Percentiles rank a stretch among this genome's conserved stretches.
phyloP scores from a whole-genome alignment of 1,140 invertebrate genomes.

The Diorhabda sublineata region DNA sequence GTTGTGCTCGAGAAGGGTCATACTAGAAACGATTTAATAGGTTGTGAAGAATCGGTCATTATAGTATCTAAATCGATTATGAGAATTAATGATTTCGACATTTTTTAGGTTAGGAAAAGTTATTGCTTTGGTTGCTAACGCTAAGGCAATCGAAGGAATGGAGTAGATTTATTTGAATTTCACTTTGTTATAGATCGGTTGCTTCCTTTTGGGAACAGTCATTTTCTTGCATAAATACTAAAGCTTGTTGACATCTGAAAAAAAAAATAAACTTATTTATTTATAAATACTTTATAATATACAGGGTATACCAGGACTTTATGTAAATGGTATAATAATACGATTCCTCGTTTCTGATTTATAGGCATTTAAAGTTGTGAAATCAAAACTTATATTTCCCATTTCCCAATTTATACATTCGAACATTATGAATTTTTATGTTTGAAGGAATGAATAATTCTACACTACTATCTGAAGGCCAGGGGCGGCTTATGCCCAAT shows the following conservation, averaged over 20 bases:
- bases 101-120: slow-evolving; percentile 26
- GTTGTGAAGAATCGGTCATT: slow-evolving; percentile 30
- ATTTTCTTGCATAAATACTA: slow-evolving; percentile 23
- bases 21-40: slow-evolving; percentile 4
- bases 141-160: slow-evolving; percentile 22
- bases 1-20: slow-evolving; percentile 16
- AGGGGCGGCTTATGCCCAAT: too few relatives aligned
- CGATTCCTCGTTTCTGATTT: too few relatives aligned
- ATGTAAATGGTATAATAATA: too few relatives aligned
- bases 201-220: slow-evolving; percentile 24
- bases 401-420: too few relatives aligned
- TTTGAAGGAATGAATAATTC: too few relatives aligned
- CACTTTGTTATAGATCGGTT: slow-evolving; percentile 32
- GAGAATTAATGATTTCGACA: slow-evolving; percentile 44
- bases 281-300: too few relatives aligned
- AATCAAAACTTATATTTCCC: too few relatives aligned
- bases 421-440: too few relatives aligned
- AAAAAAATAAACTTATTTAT: slow-evolving; percentile 7
- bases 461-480: too few relatives aligned
- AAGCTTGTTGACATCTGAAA: slow-evolving; percentile 27
- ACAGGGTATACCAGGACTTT: too few relatives aligned
- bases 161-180: slow-evolving; percentile 27
- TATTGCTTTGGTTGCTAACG: slow-evolving; percentile 26
- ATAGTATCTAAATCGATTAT: slow-evolving; percentile 47
- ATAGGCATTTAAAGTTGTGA: too few relatives aligned